Conservation (phyloP, 1,140 invertebrate species). For the Oncopeltus fasciatus region DNA sequence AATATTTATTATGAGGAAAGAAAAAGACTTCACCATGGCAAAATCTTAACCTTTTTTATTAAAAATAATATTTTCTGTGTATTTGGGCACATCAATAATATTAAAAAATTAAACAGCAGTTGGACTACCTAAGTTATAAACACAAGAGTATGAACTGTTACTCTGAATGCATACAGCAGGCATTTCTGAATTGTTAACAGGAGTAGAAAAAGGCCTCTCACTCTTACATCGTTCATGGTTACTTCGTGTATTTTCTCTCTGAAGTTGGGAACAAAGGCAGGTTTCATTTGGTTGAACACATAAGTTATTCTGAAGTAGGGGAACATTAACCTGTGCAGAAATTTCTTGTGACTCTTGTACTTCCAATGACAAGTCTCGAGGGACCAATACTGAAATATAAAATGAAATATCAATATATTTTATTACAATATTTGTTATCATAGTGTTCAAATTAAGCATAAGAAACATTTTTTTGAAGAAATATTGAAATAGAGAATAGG, state of each 20-base stretch:
- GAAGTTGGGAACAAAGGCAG: neutral
- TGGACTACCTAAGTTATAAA: conserved; percentile 6
- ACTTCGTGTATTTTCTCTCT: conserved; percentile 1
- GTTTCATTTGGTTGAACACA: neutral
- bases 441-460: neutral
- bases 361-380: neutral
- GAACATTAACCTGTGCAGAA: neutral
- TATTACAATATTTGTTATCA: neutral
- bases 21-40: no score
- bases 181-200: neutral
- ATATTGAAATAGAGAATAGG: neutral
- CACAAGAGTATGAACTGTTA: conserved; percentile 11
- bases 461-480: neutral
- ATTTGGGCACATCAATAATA: no score
- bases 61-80: no score
- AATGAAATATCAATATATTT: neutral
- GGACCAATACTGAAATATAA: neutral
- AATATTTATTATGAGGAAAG: no score
- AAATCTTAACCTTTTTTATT: no score
- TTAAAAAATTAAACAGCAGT: conserved; percentile 14
- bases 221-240: conserved; percentile 11
- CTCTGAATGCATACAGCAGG: conserved; percentile 7
- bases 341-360: neutral
- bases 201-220: conserved; percentile 7
- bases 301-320: neutral